Evolutionary conservation across 2,113 vertebrate species (phyloP).

Genomic region (Elephantulus edwardii): DNA sequence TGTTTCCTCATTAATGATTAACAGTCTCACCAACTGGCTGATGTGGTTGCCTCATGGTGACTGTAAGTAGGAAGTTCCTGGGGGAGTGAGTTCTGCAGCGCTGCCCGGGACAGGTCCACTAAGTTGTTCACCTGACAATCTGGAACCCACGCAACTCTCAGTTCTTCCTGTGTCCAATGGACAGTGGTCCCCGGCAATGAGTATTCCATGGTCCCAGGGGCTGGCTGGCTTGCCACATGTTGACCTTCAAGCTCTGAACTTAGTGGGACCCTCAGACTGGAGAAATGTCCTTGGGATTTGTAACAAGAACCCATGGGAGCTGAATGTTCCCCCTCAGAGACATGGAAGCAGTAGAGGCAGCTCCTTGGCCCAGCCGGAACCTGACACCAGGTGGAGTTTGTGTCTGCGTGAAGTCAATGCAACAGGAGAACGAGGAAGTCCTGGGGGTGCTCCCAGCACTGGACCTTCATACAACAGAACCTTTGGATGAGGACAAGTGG

Average conservation of each 20-base stretch:
- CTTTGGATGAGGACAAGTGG: conserved; percentile 98
- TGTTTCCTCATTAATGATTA: conserved; percentile 57
- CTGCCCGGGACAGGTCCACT: background rate
- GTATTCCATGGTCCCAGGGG: conserved; percentile 1
- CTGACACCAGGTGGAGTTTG: conserved; percentile 44
- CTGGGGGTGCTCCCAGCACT: conserved; percentile 39
- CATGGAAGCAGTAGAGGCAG: conserved; percentile 66
- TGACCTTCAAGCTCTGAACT: conserved; percentile 43
- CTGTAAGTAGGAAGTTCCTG: conserved; percentile 68
- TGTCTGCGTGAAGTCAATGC: conserved; percentile 70
- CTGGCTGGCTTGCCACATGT: background rate
- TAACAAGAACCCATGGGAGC: conserved; percentile 64
- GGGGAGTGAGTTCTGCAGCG: background rate
- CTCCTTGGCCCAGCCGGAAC: conserved; percentile 71
- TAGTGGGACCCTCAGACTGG: conserved; percentile 38
- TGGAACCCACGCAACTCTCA: conserved; percentile 60
- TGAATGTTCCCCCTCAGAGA: conserved; percentile 52
- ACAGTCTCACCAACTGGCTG: conserved; percentile 74
- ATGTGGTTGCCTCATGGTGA: conserved; percentile 55
- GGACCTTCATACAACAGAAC: conserved; percentile 92
- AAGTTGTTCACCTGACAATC: conserved; percentile 57
- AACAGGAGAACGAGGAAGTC: conserved; percentile 68
- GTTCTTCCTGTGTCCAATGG: conserved; percentile 28
- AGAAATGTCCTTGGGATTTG: conserved; percentile 36
- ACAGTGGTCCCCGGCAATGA: background rate